Base-by-base conservation (phyloP, 2,888 invertebrate species). In the Isotomurus palustris region DNA sequence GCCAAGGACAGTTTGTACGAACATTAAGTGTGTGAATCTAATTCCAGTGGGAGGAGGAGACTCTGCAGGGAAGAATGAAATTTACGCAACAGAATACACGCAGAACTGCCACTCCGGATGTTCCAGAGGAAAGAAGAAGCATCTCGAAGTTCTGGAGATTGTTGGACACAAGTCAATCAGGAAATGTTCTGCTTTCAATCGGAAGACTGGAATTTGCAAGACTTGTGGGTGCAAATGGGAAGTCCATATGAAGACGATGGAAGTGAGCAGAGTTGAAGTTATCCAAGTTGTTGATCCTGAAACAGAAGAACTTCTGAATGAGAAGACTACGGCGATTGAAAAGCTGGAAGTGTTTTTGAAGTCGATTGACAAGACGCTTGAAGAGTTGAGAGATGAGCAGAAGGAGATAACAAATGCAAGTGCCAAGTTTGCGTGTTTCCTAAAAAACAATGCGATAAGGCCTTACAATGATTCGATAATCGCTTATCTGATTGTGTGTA, bases 121-220 rank as follows among this genome's bases (percentile, higher is more conserved):
- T 19, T 17, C 19, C 27, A 48, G 19, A 14, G 48, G 48, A 29
- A 48, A 48, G 17, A 28, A 29, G 17, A 48, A 48, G 29, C 48
- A 48, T 4, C 32, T 29, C 48, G 32, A 48, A 48, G 32, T 48
- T 17, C 19, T 14, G 6, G 22, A 29, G 28, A 27, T 4, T 17
- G 25, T 24, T 19, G 48, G 48, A n/a, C 48, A 45, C 45, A 21
- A 45, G 8, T 10, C 14, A 12, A 21, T 45, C 10, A 21, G 12
- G 17, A 45, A 45, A 45, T 45, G 45, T 45, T 45, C 45, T 8
- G 45, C 45, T 12, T 45, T 45, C 25, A 45, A 45, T 22, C n/a
- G n/a, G n/a, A 8, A 8, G 45, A 6, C 5, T 6, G 45, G 45
- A 19, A 10, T 6, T 6, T 45, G 40, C 17, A 40, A 40, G 40